Percentiles rank a stretch among this genome's conserved stretches.
phyloP scores from a whole-genome alignment of 2,888 invertebrate species.

The Aradus depressus region DNA sequence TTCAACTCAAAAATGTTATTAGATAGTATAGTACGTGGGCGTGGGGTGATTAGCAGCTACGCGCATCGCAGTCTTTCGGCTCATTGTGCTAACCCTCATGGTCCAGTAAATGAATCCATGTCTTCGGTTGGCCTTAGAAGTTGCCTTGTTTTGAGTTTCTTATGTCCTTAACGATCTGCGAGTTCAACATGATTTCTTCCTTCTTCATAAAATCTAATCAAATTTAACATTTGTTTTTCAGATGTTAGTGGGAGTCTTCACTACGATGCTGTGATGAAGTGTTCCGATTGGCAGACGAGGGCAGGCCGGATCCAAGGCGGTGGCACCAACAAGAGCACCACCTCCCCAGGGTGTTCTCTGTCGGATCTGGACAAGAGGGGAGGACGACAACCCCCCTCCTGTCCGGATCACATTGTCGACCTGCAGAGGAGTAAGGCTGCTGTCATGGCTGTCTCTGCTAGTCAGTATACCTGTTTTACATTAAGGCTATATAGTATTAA shows the following conservation, averaged over 20 bases:
- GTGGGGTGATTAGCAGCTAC: no score
- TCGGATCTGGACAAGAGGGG: conserved; percentile 2
- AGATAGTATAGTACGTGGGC: no score
- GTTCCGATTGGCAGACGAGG: conserved; percentile 70
- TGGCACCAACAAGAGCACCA: no score
- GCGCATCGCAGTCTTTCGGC: no score
- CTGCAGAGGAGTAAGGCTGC: conserved; percentile 29
- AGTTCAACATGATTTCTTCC: not conserved
- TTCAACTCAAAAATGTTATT: no score
- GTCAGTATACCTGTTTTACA: no score
- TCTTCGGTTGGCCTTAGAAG: no score
- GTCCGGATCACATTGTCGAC: conserved; percentile 23
- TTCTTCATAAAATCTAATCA: no score
- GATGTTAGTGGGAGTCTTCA: conserved; percentile 57
- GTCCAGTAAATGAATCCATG: no score
- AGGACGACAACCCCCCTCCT: conserved; percentile 16
- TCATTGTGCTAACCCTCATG: no score
- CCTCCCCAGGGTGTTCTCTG: not conserved
- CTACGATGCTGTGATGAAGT: conserved; percentile 59
- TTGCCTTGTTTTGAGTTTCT: no score
- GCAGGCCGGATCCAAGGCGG: conserved; percentile 35
- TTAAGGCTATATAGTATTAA: no score
- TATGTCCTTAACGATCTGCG: not conserved
- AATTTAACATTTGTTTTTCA: conserved; percentile 39
- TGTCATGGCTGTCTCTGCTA: conserved; percentile 21